phyloP scores from a whole-genome alignment of 2,797 vertebrate genomes.

The Carapus acus region DNA sequence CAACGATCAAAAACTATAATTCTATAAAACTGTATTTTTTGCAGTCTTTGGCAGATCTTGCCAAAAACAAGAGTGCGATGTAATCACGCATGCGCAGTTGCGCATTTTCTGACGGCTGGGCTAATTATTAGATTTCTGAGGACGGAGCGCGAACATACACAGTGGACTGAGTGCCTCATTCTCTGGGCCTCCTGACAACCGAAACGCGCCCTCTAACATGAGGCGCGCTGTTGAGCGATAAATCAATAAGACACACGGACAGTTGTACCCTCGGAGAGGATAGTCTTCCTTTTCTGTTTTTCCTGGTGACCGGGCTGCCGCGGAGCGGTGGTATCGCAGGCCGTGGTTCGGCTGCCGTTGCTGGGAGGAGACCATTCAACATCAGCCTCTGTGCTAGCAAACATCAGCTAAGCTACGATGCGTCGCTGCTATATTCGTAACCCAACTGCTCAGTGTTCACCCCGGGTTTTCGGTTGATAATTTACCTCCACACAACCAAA shows the following conservation, averaged over 20 bases:
- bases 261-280: background rate
- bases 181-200: background rate
- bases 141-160: conserved; percentile 54
- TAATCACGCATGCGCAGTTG: conserved; percentile 62
- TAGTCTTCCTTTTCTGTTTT: background rate
- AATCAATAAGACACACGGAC: conserved; percentile 2
- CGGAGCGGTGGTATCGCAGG: conserved; percentile 58
- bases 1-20: too few relatives aligned
- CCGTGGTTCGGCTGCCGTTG: conserved; percentile 60
- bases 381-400: conserved; percentile 49
- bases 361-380: conserved; percentile 67
- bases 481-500: conserved; percentile 22
- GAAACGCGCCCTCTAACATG: conserved; percentile 22
- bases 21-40: background rate
- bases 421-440: conserved; percentile 43
- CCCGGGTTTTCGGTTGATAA: conserved; percentile 43
- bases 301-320: conserved; percentile 25
- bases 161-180: conserved; percentile 4
- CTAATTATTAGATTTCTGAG: conserved; percentile 47
- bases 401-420: conserved; percentile 65
- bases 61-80: conserved; percentile 21
- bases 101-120: conserved; percentile 9
- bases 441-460: conserved; percentile 40
- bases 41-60: background rate
- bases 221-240: conserved; percentile 21